Conservation (phyloP, 2,113 vertebrate species). For the Nettapus auritus region DNA sequence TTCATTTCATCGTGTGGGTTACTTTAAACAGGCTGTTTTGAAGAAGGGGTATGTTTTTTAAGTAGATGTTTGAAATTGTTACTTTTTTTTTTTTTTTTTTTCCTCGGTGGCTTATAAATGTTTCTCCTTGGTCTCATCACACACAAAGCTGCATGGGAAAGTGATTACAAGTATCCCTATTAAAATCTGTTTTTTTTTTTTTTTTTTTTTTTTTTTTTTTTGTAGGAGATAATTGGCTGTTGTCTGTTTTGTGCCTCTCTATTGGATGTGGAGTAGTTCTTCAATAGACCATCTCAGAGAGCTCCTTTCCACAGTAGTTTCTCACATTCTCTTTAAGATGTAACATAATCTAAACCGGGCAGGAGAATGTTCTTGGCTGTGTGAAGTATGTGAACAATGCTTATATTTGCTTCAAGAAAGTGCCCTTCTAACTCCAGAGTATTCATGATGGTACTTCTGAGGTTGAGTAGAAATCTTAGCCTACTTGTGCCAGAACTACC, state of each 20-base stretch:
- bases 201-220: neutral
- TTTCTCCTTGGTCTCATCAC: neutral
- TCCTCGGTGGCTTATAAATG: neutral
- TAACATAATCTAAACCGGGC: neutral
- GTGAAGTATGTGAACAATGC: neutral
- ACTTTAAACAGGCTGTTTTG: neutral
- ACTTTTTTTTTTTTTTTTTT: neutral
- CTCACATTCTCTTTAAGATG: neutral
- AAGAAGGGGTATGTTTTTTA: neutral
- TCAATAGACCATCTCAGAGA: neutral
- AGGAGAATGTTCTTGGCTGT: neutral
- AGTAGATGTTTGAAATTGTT: neutral
- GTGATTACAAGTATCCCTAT: neutral
- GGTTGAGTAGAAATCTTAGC: neutral
- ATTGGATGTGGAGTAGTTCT: neutral
- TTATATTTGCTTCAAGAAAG: neutral
- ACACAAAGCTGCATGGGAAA: neutral
- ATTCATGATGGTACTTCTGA: neutral
- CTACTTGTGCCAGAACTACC: neutral
- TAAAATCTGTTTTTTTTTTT: neutral
- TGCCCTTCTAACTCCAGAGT: neutral
- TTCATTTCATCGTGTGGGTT: neutral
- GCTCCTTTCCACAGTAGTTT: neutral
- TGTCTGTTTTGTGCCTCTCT: neutral
- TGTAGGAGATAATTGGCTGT: neutral